A percentile compares a stretch with the other conserved stretches of the same genome.
These are phyloP conservation scores for Acridotheres tristis DNA, from an alignment of 2,797 vertebrate genomes.

Conservation along the genomic window DNA sequence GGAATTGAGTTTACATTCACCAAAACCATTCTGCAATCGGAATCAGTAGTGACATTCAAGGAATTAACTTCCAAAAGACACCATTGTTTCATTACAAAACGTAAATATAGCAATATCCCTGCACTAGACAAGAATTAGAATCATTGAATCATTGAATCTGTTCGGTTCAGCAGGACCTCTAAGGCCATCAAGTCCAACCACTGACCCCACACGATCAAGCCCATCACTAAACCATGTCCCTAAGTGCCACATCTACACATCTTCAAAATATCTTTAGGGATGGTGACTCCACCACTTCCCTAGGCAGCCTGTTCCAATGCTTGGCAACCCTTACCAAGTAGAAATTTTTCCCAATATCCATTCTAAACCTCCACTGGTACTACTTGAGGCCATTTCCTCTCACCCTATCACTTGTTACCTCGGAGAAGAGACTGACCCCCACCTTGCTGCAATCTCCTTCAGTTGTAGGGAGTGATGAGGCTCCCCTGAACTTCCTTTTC, in stretches of 20 bases:
- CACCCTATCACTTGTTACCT: rapidly evolving
- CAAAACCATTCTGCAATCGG: not conserved
- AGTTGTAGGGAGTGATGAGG: rapidly evolving
- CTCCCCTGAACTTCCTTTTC: not conserved
- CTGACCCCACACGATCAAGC: not conserved
- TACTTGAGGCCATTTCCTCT: not conserved
- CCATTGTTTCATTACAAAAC: not conserved
- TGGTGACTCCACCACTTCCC: not conserved
- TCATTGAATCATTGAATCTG: not conserved
- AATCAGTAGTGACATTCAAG: not conserved
- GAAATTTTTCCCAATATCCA: not conserved
- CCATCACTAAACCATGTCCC: not conserved
- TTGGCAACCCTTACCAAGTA: not conserved
- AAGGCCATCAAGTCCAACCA: not conserved
- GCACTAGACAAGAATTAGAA: not conserved
- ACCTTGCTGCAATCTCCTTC: not conserved
- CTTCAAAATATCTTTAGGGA: not conserved
- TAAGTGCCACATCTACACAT: rapidly evolving
- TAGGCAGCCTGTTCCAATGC: not conserved
- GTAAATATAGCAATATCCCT: not conserved
- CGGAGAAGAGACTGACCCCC: too few species aligned
- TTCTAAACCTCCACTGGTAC: not conserved
- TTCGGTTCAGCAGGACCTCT: not conserved
- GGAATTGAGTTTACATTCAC: not conserved
- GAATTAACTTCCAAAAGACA: not conserved